Evolutionary conservation across 1,140 invertebrate genomes (phyloP), one percentile per base, ranked within the genome.

Genomic region (Ceratina calcarata): DNA sequence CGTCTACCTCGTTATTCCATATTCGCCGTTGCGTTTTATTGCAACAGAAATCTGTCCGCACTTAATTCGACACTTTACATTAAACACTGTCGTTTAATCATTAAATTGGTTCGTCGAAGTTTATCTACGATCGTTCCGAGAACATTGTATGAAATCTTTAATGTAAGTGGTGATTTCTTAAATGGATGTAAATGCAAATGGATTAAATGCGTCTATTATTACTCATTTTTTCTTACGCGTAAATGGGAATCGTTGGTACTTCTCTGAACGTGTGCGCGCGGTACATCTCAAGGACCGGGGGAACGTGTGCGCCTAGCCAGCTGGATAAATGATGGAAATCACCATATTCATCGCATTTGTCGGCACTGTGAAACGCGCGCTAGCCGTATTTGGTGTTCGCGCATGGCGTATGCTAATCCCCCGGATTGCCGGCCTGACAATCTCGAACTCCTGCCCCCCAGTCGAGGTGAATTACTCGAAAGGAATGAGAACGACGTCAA

Each of bases 271-370:
- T 68, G 62, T 22, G 75, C 75, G 45, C 68, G 49, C 69, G 61
- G 51, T 53, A 72, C 69, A 37, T 86, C 74, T 69, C 78, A 79
- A 80, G 81, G 78, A 84, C 32, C 83, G 37, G 16, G 55, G 69
- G 76, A 70, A 70, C 83, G 84, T 81, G 86, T 83, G 81, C 85
- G 82, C 84, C 77, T 83, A 78, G 70, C 84, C 62, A 84, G 77
- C 68, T 78, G 83, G 87, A 90, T 88, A 88, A 89, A 89, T 87
- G 87, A 91, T 88, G 87, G 75, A 80, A 91, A 91, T 92, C 87
- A 89, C 89, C 90, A 91, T 92, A 91, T 91, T 89, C 87, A 90
- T 90, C 89, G 88, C 86, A 88, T 89, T 87, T 86, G 84, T 87
- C 84, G 86, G 88, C 82, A 70, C 65, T n/a, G 76, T 61, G 68